phyloP scores from a whole-genome alignment of 2,888 invertebrate genomes.

The Phasia obesa region DNA sequence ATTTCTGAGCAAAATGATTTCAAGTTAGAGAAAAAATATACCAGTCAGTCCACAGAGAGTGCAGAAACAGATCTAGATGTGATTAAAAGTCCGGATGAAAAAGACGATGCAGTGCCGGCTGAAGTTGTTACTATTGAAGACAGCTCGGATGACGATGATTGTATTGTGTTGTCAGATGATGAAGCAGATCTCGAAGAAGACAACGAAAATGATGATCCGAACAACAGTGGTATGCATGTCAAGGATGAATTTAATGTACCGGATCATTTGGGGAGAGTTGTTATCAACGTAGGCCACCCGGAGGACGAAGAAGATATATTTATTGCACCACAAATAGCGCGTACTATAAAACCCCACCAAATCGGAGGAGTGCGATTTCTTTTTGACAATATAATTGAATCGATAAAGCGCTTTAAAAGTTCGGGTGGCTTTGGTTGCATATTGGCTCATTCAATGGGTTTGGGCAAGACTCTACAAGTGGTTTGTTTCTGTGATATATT shows the following conservation, averaged over 20 bases:
- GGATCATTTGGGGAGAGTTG: conserved; percentile 94
- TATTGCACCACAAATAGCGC: conserved; percentile 94
- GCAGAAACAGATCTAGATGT: conserved; percentile 16
- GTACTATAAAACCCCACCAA: conserved; percentile 97
- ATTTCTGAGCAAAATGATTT: background rate
- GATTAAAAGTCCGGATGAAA: conserved; percentile 47
- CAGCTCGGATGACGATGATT: conserved; percentile 90
- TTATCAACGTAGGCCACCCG: conserved; percentile 96
- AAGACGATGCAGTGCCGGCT: conserved; percentile 42
- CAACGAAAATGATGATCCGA: conserved; percentile 91
- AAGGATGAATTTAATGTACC: conserved; percentile 95
- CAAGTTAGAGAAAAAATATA: conserved; percentile 2
- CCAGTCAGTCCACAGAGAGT: background rate
- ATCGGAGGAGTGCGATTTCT: conserved; percentile 97
- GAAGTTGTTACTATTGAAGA: conserved; percentile 89
- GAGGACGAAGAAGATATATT: conserved; percentile 95
- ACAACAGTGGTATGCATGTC: conserved; percentile 96
- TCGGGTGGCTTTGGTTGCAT: conserved; percentile 98
- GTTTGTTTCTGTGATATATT: conserved; percentile 98
- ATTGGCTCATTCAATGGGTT: conserved; percentile 99
- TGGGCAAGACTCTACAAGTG: conserved; percentile 98
- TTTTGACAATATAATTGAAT: conserved; percentile 98
- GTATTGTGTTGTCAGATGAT: conserved; percentile 93
- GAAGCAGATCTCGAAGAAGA: conserved; percentile 89
- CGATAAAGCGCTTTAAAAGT: conserved; percentile 92